A percentile compares a stretch with the other conserved stretches of the same genome.
phyloP scores from a whole-genome alignment of 2,888 invertebrate species.

The Blera fallax region DNA sequence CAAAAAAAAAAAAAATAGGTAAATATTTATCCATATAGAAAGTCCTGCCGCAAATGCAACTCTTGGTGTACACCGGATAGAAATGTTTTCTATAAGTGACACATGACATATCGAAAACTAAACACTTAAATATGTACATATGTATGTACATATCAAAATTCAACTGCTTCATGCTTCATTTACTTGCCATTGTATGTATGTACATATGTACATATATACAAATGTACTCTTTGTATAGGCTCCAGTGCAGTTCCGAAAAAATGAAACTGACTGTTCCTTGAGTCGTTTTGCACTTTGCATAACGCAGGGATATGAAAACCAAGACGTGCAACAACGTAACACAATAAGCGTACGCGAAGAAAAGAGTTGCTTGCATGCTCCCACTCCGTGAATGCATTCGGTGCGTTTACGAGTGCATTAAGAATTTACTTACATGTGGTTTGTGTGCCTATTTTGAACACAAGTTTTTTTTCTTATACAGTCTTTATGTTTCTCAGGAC shows the following conservation, averaged over 20 bases:
- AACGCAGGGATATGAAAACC: slow-evolving; percentile 19
- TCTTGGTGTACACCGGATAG: slow-evolving; percentile 4
- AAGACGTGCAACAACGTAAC: slow-evolving; percentile 25
- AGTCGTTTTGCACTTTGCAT: slow-evolving; percentile 15
- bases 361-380: slow-evolving; percentile 50
- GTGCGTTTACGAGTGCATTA: slow-evolving; percentile 44
- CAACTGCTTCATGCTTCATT: neutral
- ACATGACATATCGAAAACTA: slow-evolving; percentile 34
- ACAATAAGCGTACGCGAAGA: slow-evolving; percentile 46
- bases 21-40: slow-evolving; percentile 47
- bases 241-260: neutral
- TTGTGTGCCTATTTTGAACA: slow-evolving; percentile 53
- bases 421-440: slow-evolving; percentile 43
- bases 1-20: slow-evolving; percentile 7
- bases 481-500: slow-evolving; percentile 32
- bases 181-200: neutral
- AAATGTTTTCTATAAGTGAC: slow-evolving; percentile 21
- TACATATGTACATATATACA: neutral
- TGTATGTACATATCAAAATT: too few species aligned
- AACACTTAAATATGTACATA: slow-evolving; percentile 5
- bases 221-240: neutral
- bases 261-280: neutral
- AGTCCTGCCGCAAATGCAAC: slow-evolving; percentile 8
- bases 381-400: slow-evolving; percentile 19
- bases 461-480: neutral